Evolutionary conservation across 1,140 invertebrate species (phyloP).

Genomic region (Apolygus lucorum): DNA sequence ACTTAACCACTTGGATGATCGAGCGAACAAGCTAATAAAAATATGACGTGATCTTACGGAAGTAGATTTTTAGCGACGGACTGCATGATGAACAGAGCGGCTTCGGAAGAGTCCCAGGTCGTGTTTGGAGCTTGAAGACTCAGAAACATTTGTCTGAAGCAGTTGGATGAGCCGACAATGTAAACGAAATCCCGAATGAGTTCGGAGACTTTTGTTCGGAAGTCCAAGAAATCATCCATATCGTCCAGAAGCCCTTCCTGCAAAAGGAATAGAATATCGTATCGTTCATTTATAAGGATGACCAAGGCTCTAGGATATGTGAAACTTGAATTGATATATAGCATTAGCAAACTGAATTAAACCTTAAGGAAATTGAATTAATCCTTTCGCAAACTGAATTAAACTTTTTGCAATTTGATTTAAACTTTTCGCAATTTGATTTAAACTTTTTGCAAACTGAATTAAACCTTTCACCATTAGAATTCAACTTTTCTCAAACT

Average conservation of each 20-base stretch:
- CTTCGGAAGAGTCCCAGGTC: constrained; percentile 87
- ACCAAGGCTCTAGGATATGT: not conserved
- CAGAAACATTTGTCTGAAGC: constrained; percentile 85
- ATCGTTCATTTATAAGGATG: constrained; percentile 2
- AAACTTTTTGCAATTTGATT: too few species aligned
- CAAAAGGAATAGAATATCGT: too few species aligned
- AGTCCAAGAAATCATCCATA: constrained; percentile 76
- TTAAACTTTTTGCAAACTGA: too few species aligned
- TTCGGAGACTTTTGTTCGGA: constrained; percentile 81
- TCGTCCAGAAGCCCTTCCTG: constrained; percentile 81
- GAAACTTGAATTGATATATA: too few species aligned
- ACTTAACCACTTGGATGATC: too few species aligned
- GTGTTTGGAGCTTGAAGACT: constrained; percentile 53
- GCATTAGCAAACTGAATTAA: too few species aligned
- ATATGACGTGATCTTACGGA: constrained; percentile 84
- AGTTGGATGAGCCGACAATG: constrained; percentile 84
- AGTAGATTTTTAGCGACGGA: constrained; percentile 91
- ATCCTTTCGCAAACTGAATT: too few species aligned
- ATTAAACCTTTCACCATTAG: too few species aligned
- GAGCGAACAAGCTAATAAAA: too few species aligned
- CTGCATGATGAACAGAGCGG: constrained; percentile 93
- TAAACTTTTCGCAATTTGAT: too few species aligned
- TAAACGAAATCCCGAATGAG: constrained; percentile 96
- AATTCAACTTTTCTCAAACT: too few species aligned
- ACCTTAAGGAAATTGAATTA: not conserved